Evolutionary conservation across 1,140 invertebrate species (phyloP), one percentile per base, ranked within the genome.

Genomic region (Aphelenchoides fujianensis): DNA sequence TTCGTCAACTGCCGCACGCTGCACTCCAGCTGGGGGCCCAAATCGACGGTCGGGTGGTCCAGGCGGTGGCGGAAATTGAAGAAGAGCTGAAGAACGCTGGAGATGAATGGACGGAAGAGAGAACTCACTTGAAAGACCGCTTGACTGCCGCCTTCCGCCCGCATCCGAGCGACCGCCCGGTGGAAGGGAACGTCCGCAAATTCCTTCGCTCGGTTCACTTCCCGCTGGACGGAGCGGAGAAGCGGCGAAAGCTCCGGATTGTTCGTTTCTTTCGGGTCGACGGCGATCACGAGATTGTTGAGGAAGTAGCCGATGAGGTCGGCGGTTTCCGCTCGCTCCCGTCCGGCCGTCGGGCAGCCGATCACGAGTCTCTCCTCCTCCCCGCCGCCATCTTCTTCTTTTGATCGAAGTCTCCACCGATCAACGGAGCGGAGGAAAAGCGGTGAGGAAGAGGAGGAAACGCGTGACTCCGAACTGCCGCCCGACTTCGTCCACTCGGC

Each of bases 221-320:
- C n/a, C 34, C 37, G 35, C 67, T 68, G 37, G 68, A 82, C n/a
- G 52, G 64, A 2, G 54, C 34, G 27, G 32, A 74, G 31, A n/a
- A 23, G 19, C 12, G 72, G 66, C 12, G 19, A 48, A n/a, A 79
- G 19, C 1, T n/a, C 31, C 27, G 31, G 54, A 27, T 12, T 64
- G 23, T 12, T n/a, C 23, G 35, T 19, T 23, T 52, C 12, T n/a
- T 37, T 9, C 2, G 19, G 1, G 7, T 63, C 5, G 19, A 82
- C 3, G 5, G n/a, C 28, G 32, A 83, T 16, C 27, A 80, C 32
- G 30, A 75, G 19, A 27, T 82, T 80, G 54, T 82, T 82, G n/a
- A 82, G 53, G 35, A 82, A 81, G 62, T 79, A 82, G 16, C 80
- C 81, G 36, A 82, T 77, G 0, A 82, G 67, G 16, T 81, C 28